A percentile compares a stretch with the other conserved stretches of the same genome.
phyloP scores from a whole-genome alignment of 1,140 invertebrate species.

The Cydia fagiglandana region DNA sequence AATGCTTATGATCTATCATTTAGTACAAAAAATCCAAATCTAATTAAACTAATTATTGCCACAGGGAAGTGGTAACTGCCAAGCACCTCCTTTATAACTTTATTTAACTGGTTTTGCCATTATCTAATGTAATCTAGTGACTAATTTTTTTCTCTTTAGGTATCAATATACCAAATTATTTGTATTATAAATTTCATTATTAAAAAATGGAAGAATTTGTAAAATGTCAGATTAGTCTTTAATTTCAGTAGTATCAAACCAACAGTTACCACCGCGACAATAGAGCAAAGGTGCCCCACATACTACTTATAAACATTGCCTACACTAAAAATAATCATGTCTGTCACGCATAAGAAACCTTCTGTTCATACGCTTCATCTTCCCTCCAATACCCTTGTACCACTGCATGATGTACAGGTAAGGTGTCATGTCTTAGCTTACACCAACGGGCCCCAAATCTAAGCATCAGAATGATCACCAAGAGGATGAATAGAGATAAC shows the following conservation, averaged over 20 bases:
- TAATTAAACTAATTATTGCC: slow-evolving; percentile 1
- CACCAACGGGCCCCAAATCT: slow-evolving; percentile 85
- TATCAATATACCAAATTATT: no score
- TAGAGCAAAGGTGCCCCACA: neutral
- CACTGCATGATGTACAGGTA: slow-evolving; percentile 46
- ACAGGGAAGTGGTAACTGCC: neutral
- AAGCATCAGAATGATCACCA: slow-evolving; percentile 87
- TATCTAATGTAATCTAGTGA: no score
- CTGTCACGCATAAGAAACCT: slow-evolving; percentile 63
- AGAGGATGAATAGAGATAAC: slow-evolving; percentile 85
- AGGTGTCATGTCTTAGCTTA: slow-evolving; percentile 83
- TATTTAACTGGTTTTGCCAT: neutral
- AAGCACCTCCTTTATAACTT: neutral
- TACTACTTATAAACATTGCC: neutral
- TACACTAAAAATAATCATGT: neutral
- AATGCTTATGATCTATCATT: no score
- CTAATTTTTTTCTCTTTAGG: no score
- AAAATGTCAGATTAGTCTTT: no score
- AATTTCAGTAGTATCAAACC: neutral
- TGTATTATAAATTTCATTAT: no score
- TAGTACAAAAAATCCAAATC: neutral
- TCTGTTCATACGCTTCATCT: slow-evolving; percentile 67
- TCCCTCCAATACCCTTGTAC: slow-evolving; percentile 67
- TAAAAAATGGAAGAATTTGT: no score
- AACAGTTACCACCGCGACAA: neutral